A percentile compares a stretch with the other conserved stretches of the same genome.
Conservation (phyloP, 2,888 invertebrate genomes). For the Leptinotarsa tumamoca region DNA sequence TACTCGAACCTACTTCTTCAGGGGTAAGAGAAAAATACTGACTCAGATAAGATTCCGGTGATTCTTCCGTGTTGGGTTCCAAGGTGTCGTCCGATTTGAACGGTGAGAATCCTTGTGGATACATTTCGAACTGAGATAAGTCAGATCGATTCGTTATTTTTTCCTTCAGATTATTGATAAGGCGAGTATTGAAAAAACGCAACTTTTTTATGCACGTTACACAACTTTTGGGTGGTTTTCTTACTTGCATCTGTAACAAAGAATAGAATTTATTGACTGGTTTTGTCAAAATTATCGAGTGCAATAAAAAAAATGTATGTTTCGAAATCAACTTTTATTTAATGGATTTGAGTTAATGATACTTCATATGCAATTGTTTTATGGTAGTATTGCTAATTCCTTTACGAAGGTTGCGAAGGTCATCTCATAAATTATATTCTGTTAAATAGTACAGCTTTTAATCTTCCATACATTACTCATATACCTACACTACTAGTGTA, state of each 20-base stretch:
- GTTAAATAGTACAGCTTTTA: too few relatives aligned
- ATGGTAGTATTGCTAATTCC: too few relatives aligned
- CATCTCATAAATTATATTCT: too few relatives aligned
- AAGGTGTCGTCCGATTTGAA: neutral
- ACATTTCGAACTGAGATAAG: slow-evolving; percentile 3
- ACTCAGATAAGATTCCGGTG: neutral
- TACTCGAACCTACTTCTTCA: neutral
- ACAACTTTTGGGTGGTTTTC: slow-evolving; percentile 31
- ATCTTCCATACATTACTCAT: too few relatives aligned
- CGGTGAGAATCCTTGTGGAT: slow-evolving; percentile 18
- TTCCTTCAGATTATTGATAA: slow-evolving; percentile 11
- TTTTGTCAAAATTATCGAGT: neutral
- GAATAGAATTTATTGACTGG: neutral
- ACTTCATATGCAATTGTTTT: too few relatives aligned
- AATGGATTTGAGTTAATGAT: too few relatives aligned
- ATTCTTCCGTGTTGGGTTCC: slow-evolving; percentile 5
- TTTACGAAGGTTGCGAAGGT: too few relatives aligned
- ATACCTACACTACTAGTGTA: too few relatives aligned
- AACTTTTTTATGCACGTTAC: slow-evolving; percentile 36
- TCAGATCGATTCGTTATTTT: neutral
- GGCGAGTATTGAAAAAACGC: slow-evolving; percentile 32
- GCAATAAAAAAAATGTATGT: neutral
- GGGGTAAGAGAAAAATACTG: slow-evolving; percentile 2
- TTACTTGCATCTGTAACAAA: neutral
- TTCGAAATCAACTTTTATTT: neutral